These are phyloP conservation scores for Acheta domesticus DNA, from an alignment of 2,888 invertebrate genomes.

Conservation along the genomic window DNA sequence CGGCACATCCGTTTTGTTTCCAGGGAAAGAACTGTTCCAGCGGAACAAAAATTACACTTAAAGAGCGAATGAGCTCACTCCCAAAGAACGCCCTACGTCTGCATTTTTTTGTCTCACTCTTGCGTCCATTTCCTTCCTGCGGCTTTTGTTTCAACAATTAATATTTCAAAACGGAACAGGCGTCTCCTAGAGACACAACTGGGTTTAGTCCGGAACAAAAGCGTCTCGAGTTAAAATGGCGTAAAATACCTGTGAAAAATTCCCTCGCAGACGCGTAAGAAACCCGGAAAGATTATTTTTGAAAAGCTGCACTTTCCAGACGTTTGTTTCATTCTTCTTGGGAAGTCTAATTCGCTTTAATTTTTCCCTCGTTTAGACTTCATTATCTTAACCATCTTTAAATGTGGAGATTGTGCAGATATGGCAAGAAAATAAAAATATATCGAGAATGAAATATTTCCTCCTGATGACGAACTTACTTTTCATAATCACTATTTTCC, in stretches of 20 bases:
- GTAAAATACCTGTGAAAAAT: background rate
- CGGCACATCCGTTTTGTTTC: background rate
- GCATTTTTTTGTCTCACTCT: background rate
- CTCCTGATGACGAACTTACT: too few species aligned
- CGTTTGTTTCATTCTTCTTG: too few species aligned
- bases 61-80: background rate
- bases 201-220: background rate
- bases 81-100: background rate
- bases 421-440: too few species aligned
- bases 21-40: background rate
- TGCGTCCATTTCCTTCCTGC: background rate
- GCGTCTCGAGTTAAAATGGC: background rate
- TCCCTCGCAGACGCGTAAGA: too few species aligned
- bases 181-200: background rate
- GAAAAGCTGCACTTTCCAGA: too few species aligned
- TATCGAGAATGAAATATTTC: too few species aligned
- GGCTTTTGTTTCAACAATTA: background rate
- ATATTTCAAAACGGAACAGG: background rate
- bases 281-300: too few species aligned
- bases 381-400: too few species aligned
- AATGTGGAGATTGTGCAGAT: too few species aligned
- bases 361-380: too few species aligned
- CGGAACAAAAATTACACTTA: constrained; percentile 1
- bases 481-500: too few species aligned
- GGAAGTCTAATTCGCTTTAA: too few species aligned